A percentile compares a stretch with the other conserved stretches of the same genome.
Evolutionary conservation across 2,888 invertebrate species (phyloP).

Genomic region (Cataglyphis altisquamis): DNA sequence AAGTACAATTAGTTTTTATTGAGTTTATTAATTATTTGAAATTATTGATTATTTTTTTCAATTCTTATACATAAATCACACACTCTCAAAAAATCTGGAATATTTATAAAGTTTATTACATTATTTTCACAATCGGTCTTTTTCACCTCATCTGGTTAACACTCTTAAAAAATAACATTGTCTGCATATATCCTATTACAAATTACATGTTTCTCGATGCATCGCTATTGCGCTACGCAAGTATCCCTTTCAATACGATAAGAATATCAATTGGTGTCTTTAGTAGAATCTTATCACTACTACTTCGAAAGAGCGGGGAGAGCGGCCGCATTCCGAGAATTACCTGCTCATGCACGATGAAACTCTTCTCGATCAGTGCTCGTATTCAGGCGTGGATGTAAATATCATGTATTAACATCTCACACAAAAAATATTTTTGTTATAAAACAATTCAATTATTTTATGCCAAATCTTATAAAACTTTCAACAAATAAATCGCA

Average conservation of each 20-base stretch:
- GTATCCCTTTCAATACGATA: constrained; percentile 53
- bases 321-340: constrained; percentile 68
- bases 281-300: constrained; percentile 68
- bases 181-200: constrained; percentile 7
- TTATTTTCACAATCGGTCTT: neutral
- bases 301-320: constrained; percentile 57
- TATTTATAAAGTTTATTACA: neutral
- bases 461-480: neutral
- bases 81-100: neutral
- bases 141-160: neutral
- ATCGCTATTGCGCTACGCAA: neutral
- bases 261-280: constrained; percentile 67
- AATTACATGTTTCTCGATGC: neutral
- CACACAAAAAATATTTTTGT: neutral
- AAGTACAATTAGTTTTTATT: neutral
- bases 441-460: neutral
- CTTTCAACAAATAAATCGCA: neutral
- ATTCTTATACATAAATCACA: neutral
- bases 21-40: neutral
- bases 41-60: neutral
- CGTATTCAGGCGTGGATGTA: neutral
- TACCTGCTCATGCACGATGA: constrained; percentile 72
- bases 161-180: neutral
- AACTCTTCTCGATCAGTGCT: constrained; percentile 56
- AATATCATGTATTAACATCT: constrained; percentile 8